Percentiles rank a stretch among this genome's conserved stretches.
These are phyloP conservation scores for Sinocyclocheilus grahami DNA, from an alignment of 2,113 vertebrate species.

Conservation along the genomic window DNA sequence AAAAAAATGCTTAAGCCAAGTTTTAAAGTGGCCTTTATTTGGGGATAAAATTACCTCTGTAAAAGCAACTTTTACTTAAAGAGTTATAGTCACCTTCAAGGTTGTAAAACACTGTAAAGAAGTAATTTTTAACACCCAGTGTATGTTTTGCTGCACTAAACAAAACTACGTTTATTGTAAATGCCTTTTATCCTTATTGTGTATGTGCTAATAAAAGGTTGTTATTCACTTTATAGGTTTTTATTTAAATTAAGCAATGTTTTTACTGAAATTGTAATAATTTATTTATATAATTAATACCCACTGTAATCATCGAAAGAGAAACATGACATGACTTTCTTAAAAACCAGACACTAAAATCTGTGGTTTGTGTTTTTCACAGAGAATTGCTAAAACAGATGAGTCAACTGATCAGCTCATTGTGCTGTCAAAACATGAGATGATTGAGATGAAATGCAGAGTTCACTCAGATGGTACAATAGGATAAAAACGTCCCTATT, in stretches of 20 bases:
- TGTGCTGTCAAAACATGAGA: constrained; percentile 10
- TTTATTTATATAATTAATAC: neutral
- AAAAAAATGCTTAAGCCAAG: neutral
- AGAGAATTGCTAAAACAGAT: neutral
- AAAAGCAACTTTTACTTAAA: neutral
- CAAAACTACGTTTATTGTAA: neutral
- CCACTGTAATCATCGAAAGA: neutral
- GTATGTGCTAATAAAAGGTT: constrained; percentile 15
- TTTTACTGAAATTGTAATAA: neutral
- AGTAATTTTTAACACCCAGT: neutral
- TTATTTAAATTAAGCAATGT: neutral
- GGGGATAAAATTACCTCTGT: neutral
- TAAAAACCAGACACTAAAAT: neutral
- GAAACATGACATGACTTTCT: neutral
- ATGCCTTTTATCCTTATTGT: neutral
- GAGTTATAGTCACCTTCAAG: neutral
- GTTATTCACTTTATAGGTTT: neutral
- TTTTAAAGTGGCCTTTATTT: neutral
- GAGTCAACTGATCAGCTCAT: constrained; percentile 16
- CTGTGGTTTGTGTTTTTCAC: neutral
- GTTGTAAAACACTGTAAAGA: neutral
- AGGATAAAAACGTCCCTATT: constrained; percentile 25
- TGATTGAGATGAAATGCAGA: constrained; percentile 38
- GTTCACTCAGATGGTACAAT: constrained; percentile 37
- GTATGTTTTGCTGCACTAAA: neutral